Conservation (phyloP, 2,113 vertebrate species). For the Peromyscus maniculatus region DNA sequence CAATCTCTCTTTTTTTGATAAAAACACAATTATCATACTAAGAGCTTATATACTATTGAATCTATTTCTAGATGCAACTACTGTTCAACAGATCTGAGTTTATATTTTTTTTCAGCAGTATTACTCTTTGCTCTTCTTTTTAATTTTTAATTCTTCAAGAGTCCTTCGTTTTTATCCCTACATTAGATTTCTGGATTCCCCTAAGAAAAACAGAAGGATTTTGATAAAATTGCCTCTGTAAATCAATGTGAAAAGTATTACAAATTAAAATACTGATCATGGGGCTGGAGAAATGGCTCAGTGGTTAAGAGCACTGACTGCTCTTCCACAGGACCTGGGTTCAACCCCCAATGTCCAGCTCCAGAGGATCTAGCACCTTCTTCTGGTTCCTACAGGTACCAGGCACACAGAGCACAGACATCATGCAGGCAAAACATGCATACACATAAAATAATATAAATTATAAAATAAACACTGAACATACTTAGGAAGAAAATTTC, state of each 20-base stretch:
- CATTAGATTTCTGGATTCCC: slow-evolving; percentile 15
- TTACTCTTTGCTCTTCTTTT: slow-evolving; percentile 18
- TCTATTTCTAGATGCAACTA: slow-evolving; percentile 52
- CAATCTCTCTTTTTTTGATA: not conserved
- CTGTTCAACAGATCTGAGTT: slow-evolving; percentile 4
- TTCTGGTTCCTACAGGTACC: not conserved
- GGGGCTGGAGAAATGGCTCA: not conserved
- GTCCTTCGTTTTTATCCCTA: slow-evolving; percentile 32
- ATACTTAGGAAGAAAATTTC: not conserved
- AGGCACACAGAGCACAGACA: not conserved
- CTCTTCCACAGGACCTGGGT: not conserved
- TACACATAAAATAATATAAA: not conserved
- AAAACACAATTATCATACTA: not conserved
- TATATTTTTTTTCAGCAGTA: slow-evolving; percentile 43
- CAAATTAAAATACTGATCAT: not conserved
- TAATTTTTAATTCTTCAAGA: slow-evolving; percentile 14
- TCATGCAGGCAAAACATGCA: not conserved
- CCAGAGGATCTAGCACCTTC: not conserved
- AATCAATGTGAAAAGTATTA: not conserved
- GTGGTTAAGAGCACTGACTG: not conserved
- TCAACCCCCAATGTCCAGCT: not conserved
- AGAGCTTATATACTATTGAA: not conserved
- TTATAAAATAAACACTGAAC: not conserved
- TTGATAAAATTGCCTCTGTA: slow-evolving; percentile 28
- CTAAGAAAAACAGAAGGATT: slow-evolving; percentile 35